Conservation (phyloP, 2,797 vertebrate species). For the Myotis myotis region DNA sequence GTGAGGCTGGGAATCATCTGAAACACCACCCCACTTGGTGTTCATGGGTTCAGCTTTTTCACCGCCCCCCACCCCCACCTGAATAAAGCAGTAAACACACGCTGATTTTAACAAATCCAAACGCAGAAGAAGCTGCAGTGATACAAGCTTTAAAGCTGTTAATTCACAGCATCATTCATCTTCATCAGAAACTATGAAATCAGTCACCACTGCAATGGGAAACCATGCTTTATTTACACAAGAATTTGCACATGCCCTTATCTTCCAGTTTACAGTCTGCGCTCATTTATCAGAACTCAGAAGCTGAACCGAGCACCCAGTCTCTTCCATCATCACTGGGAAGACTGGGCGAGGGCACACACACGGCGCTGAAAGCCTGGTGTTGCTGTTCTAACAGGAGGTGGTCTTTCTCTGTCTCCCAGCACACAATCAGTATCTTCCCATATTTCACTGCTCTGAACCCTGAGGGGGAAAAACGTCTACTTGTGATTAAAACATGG, state of each 20-base stretch:
- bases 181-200: not conserved
- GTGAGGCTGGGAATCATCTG: constrained; percentile 78
- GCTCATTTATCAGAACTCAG: constrained; percentile 55
- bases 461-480: not conserved
- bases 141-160: not conserved
- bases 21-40: constrained; percentile 43
- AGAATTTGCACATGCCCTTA: constrained; percentile 54
- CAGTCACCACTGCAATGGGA: constrained; percentile 4
- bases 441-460: not conserved
- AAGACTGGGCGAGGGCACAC: not conserved
- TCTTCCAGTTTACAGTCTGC: constrained; percentile 51
- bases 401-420: not conserved
- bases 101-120: constrained; percentile 56
- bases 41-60: constrained; percentile 53
- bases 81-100: constrained; percentile 52
- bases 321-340: constrained; percentile 16
- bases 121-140: not conserved
- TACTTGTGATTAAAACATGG: not conserved
- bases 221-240: constrained; percentile 52
- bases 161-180: not conserved
- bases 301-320: not conserved
- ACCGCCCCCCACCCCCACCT: not conserved
- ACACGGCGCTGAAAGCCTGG: not conserved
- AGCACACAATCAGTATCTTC: not conserved
- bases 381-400: not conserved